Percentiles rank a stretch among this genome's conserved stretches.
Conservation (phyloP, 2,888 invertebrate species). For the Oscheius sp. region DNA sequence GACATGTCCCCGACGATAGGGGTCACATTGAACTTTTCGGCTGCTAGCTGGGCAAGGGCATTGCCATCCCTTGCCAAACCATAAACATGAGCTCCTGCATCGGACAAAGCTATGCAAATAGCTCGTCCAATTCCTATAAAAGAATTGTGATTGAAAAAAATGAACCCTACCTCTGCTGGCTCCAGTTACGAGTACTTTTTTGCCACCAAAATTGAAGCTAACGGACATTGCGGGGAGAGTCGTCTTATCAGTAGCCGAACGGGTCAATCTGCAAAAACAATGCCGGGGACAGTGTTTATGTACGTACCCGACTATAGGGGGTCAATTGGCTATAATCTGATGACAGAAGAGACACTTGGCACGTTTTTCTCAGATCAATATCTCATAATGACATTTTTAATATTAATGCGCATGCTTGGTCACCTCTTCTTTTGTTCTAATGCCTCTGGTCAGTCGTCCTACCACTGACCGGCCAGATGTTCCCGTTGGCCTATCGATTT, state of each 20-base stretch:
- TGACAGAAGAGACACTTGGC: no score
- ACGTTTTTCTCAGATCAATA: no score
- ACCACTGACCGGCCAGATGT: constrained; percentile 36
- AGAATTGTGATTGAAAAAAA: neutral
- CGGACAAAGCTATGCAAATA: constrained; percentile 46
- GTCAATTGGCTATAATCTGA: no score
- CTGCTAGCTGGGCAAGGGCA: constrained; percentile 38
- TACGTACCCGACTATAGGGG: no score
- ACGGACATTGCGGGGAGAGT: constrained; percentile 16
- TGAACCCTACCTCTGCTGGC: constrained; percentile 55
- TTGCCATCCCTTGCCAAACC: constrained; percentile 50
- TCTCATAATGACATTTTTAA: constrained; percentile 7
- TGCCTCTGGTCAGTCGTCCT: constrained; percentile 28
- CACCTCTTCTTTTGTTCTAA: constrained; percentile 11
- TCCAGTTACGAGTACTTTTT: constrained; percentile 58
- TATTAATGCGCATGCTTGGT: constrained; percentile 5
- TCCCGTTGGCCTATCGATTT: constrained; percentile 31
- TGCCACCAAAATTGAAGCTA: constrained; percentile 51
- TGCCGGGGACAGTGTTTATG: neutral
- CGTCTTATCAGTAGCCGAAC: constrained; percentile 16
- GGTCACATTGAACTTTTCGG: constrained; percentile 1
- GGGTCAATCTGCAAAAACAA: constrained; percentile 13
- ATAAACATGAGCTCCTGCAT: constrained; percentile 51
- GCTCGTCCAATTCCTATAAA: constrained; percentile 45
- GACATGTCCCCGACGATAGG: constrained; percentile 49